phyloP scores from a whole-genome alignment of 2,797 vertebrate species.

The Coregonus sp. region DNA sequence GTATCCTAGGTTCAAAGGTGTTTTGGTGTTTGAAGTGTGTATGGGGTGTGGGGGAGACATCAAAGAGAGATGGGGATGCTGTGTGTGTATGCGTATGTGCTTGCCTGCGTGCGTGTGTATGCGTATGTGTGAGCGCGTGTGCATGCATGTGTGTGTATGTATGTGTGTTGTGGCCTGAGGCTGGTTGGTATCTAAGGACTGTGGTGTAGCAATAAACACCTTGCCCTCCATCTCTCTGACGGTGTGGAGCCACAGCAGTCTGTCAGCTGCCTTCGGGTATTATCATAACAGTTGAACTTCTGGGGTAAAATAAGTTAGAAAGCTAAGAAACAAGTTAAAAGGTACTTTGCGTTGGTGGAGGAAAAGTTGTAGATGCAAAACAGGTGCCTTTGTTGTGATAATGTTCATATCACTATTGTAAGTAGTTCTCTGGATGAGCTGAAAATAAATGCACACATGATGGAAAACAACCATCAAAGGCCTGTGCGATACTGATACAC shows the following conservation, averaged over 20 bases:
- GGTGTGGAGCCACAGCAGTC: neutral
- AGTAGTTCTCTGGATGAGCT: neutral
- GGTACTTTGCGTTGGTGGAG: neutral
- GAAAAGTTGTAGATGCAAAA: neutral
- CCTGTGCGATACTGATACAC: neutral
- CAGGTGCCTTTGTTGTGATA: neutral
- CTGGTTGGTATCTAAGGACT: neutral
- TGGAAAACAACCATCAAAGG: neutral
- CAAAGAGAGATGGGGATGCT: neutral
- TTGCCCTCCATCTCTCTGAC: slow-evolving; percentile 1
- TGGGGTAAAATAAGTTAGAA: neutral
- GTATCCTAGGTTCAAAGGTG: neutral
- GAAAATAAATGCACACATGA: neutral
- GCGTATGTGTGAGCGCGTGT: neutral
- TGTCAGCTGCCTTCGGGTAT: neutral
- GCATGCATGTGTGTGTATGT: neutral
- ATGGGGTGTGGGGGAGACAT: neutral
- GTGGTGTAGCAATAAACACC: slow-evolving; percentile 1
- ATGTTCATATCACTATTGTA: neutral
- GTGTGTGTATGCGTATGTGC: neutral
- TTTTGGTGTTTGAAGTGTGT: neutral
- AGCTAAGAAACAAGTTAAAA: neutral
- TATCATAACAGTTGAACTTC: neutral
- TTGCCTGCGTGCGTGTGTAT: neutral
- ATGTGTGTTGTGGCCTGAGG: neutral